A percentile compares a stretch with the other conserved stretches of the same genome.
These are phyloP conservation scores for Atta texana DNA, from an alignment of 1,140 invertebrate genomes.

Conservation along the genomic window DNA sequence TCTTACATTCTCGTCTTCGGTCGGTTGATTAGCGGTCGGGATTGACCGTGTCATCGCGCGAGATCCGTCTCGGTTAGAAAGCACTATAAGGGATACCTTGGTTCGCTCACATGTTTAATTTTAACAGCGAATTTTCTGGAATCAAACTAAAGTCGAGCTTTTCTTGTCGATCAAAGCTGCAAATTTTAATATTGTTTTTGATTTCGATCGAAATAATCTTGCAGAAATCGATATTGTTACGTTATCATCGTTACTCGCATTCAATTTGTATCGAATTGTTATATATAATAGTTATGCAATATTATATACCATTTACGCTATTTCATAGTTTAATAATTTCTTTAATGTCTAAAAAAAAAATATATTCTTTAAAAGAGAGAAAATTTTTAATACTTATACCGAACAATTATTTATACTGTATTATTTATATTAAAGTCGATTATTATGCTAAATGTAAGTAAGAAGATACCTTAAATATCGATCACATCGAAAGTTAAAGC, in stretches of 20 bases:
- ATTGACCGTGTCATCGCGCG: slow-evolving; percentile 52
- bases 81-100: background rate
- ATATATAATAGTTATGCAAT: background rate
- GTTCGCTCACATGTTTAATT: background rate
- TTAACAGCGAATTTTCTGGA: background rate
- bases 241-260: background rate
- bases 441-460: background rate
- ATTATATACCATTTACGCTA: background rate
- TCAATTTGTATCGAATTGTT: background rate
- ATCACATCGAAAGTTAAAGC: background rate
- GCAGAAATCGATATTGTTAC: background rate
- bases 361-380: background rate
- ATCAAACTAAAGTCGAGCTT: background rate
- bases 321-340: background rate
- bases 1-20: slow-evolving; percentile 61
- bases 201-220: background rate
- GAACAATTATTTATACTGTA: background rate
- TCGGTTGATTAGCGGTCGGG: slow-evolving; percentile 46
- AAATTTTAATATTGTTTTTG: background rate
- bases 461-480: background rate
- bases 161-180: background rate
- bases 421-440: background rate
- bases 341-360: background rate
- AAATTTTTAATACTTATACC: background rate
- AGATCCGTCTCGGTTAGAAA: background rate